Evolutionary conservation across 1,140 invertebrate genomes (phyloP).

Genomic region (Nasonia giraulti): DNA sequence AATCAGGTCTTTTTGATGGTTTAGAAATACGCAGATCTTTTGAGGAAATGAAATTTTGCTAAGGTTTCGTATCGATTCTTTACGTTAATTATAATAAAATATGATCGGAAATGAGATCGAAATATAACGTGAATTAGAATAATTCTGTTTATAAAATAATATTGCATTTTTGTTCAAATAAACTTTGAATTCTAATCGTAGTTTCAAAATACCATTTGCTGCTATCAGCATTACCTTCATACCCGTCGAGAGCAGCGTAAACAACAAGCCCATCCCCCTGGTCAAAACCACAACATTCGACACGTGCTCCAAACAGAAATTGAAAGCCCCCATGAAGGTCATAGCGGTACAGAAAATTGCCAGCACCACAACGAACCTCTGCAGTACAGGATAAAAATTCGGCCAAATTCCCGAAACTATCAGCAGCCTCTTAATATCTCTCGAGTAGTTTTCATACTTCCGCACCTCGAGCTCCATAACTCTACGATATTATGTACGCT

Average conservation of each 20-base stretch:
- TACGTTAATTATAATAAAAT: too few relatives aligned
- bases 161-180: too few relatives aligned
- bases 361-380: slow-evolving; percentile 9
- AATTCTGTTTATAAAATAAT: too few relatives aligned
- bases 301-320: slow-evolving; percentile 44
- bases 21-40: background rate
- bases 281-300: slow-evolving; percentile 42
- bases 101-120: too few relatives aligned
- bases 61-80: too few relatives aligned
- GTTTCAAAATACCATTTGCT: too few relatives aligned
- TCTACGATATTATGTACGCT: too few relatives aligned
- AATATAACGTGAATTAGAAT: too few relatives aligned
- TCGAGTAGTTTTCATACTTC: slow-evolving; percentile 7
- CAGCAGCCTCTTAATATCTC: slow-evolving; percentile 8
- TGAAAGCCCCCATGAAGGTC: slow-evolving; percentile 11
- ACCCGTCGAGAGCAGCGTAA: slow-evolving; percentile 16
- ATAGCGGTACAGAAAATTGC: slow-evolving; percentile 9
- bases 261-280: slow-evolving; percentile 34
- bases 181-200: too few relatives aligned
- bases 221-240: slow-evolving; percentile 35
- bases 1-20: background rate
- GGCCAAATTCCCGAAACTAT: slow-evolving; percentile 41
- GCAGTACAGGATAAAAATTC: background rate
- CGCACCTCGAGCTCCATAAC: background rate
- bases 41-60: too few relatives aligned